Base-by-base conservation (phyloP, 30 jellyfish, hydroid and myxozoan genomes). In the Aurelia aurita complex sp. Pacific region DNA sequence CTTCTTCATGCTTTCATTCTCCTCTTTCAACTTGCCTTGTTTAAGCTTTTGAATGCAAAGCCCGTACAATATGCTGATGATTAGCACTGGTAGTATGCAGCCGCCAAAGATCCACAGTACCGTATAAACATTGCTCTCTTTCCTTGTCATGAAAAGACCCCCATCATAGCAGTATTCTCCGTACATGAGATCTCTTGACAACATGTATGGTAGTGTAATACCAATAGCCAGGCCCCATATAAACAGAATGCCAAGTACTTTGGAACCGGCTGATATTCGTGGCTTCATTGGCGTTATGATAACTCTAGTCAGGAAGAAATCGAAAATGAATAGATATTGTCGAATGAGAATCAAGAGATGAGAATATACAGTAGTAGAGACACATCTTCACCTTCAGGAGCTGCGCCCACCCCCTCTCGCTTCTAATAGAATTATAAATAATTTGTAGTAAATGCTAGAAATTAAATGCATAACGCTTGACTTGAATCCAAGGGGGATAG, bases 211-310 rank as follows among this genome's bases (percentile, higher is more conserved):
- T 38, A 82, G 15, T 32, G 91, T 33, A 3, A 82, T 42, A 13
- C 83, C 80, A 40, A 71, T 36, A 14, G 91, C 91, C 23, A 82
- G 16, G 12, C 43, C 51, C 91, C 91, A 82, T 32, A 67, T 46
- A n/a, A 33, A 60, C 16, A 18, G 42, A 18, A 82, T 64, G 17
- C 85, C 91, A 40, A 43, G 14, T 18, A 73, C 35, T 42, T 82
- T 82, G 57, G 51, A 12, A 7, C 36, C 17, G 2, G 29, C 8
- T 14, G 91, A 55, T 14, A 82, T 8, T 14, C 85, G 82, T 10
- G 40, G 79, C 62, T 63, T 67, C 74, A 80, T 54, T 7, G 90
- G 90, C 57, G 68, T 38, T 1, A 23, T 51, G 19, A 80, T 80
- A 2, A 67, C 76, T 67, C 90, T 80, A 13, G 53, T 13, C 7